Evolutionary conservation across 2,797 vertebrate species (phyloP).

Genomic region (Sebastes kiyomatsui): DNA sequence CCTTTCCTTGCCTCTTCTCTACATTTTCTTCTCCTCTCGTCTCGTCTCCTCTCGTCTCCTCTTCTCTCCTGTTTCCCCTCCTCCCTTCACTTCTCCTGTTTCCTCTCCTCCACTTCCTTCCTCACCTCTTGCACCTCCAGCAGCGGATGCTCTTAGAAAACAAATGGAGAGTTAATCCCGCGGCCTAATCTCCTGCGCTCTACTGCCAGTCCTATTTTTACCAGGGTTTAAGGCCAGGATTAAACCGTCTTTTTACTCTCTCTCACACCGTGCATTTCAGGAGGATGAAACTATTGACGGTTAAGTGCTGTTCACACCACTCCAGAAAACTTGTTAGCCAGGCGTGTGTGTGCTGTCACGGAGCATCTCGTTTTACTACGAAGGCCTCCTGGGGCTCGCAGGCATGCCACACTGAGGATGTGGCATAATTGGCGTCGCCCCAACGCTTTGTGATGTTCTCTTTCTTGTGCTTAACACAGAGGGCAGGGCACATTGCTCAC

Average conservation of each 20-base stretch:
- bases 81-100: neutral
- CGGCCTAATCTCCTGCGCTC: conserved; percentile 64
- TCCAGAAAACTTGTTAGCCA: conserved; percentile 23
- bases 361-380: neutral
- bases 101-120: neutral
- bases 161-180: conserved; percentile 72
- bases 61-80: neutral
- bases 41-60: neutral
- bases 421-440: conserved; percentile 15
- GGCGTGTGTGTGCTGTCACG: neutral
- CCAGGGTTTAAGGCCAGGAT: conserved; percentile 66
- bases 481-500: neutral
- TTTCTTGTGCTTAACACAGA: conserved; percentile 5
- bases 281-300: conserved; percentile 21
- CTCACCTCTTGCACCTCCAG: conserved; percentile 7
- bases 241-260: conserved; percentile 32
- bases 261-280: conserved; percentile 14
- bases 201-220: conserved; percentile 76
- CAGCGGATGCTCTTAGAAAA: conserved; percentile 48
- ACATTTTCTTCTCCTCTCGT: neutral
- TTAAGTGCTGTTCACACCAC: conserved; percentile 32
- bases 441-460: conserved; percentile 6
- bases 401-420: neutral
- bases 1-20: too few relatives aligned
- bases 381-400: neutral